Evolutionary conservation across 2,888 invertebrate species (phyloP).

Genomic region (Ornithoptera alexandrae): DNA sequence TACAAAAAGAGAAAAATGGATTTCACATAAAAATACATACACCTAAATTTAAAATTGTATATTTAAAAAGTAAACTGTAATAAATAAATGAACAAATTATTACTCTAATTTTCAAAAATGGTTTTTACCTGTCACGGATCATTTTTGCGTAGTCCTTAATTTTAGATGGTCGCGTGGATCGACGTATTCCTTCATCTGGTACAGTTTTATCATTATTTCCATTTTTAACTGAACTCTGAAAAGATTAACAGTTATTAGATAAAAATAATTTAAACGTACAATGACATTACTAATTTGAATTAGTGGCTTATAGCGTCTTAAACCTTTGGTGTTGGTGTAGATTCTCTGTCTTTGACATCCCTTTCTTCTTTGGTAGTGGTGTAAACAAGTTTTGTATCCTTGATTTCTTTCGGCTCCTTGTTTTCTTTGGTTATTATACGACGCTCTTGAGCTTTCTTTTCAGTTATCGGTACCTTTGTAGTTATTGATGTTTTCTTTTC

Average conservation of each 20-base stretch:
- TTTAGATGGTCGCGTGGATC: slow-evolving; percentile 74
- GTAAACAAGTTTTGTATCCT: slow-evolving; percentile 48
- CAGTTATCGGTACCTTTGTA: slow-evolving; percentile 43
- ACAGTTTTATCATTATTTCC: slow-evolving; percentile 49
- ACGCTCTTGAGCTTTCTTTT: slow-evolving; percentile 54
- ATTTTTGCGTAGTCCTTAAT: slow-evolving; percentile 80
- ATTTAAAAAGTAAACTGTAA: too few species aligned
- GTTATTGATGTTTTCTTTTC: slow-evolving; percentile 49
- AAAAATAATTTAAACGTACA: not conserved
- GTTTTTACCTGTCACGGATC: slow-evolving; percentile 60
- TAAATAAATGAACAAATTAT: too few species aligned
- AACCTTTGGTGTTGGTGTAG: slow-evolving; percentile 34
- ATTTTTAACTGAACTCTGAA: slow-evolving; percentile 59
- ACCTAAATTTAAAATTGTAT: too few species aligned
- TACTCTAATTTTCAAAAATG: not conserved
- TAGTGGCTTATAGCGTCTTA: not conserved
- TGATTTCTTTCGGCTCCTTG: slow-evolving; percentile 63
- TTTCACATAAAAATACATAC: too few species aligned
- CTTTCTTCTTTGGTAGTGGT: slow-evolving; percentile 49
- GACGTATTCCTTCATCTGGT: slow-evolving; percentile 61
- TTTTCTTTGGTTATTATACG: slow-evolving; percentile 61
- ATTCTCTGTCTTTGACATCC: slow-evolving; percentile 37
- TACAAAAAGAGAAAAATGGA: too few species aligned
- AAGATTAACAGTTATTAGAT: slow-evolving; percentile 13
- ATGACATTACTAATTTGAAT: not conserved